Evolutionary conservation across 2,888 invertebrate genomes (phyloP), one percentile per base, ranked within the genome.

Genomic region (Polymixis lichenea): DNA sequence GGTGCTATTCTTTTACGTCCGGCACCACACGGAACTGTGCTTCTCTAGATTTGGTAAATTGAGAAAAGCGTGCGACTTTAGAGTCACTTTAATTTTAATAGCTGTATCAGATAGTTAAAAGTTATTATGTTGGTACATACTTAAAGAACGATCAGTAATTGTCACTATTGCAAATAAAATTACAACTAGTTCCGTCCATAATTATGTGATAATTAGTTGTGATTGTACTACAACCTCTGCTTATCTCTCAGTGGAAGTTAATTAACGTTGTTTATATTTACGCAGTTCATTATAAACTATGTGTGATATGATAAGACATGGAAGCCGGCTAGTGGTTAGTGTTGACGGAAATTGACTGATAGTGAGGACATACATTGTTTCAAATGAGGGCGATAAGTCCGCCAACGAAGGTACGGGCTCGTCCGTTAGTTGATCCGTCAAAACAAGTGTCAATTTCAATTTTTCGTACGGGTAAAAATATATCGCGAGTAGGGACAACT

Each of bases 221-320:
- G 7, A 83, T 43, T 61, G 78, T 66, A 22, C n/a, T 46, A 25
- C n/a, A 38, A 55, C 1, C 46, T 58, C n/a, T 55, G 19, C 32
- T 62, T 78, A 78, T 78, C 78, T 53, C 15, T 19, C 22, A 15
- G n/a, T 51, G 25, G 62, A 8, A n/a, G 32, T 62, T 22, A 28
- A 53, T 51, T 69, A 80, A 22, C 25, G 13, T 32, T 79, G 55
- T 84, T 60, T 65, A 55, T 56, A 65, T 71, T 58, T 49, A 79
- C 43, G 38, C 25, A 25, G 53, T 43, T 60, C 28, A 22, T 32
- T 58, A 56, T 7, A 1, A 32, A 78, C 11, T 71, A 4, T 6
- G 4, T 49, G 15, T 0, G 46, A 38, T 78, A 65, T 0, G 53
- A 49, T 78, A 65, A 53, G 28, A 19, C 17, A 32, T 55, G 43